Percentiles rank a stretch among this genome's conserved stretches.
phyloP scores from a whole-genome alignment of 2,797 vertebrate species.

The Nyctibius grandis region DNA sequence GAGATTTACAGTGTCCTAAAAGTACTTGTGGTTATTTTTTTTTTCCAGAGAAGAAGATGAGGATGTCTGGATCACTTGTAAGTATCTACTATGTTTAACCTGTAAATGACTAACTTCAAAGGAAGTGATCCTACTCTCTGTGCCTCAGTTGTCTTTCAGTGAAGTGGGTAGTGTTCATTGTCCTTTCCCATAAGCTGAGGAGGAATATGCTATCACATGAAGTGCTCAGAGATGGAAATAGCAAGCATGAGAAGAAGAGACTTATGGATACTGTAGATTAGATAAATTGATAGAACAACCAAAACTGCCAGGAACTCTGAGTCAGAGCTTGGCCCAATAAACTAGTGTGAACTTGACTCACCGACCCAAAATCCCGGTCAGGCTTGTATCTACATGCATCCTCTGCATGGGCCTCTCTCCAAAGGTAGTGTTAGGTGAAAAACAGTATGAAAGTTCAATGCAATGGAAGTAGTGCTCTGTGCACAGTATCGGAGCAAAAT shows the following conservation, averaged over 20 bases:
- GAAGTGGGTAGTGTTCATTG: neutral
- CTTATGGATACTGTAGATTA: neutral
- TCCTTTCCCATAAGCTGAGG: neutral
- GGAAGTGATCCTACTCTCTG: neutral
- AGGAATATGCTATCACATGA: neutral
- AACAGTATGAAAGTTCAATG: neutral
- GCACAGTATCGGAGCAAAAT: neutral
- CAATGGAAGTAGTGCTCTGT: neutral
- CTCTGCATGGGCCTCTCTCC: neutral
- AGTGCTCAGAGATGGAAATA: neutral
- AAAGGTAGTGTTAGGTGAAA: neutral
- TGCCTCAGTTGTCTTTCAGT: neutral
- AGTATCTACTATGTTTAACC: neutral
- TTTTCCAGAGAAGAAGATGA: neutral
- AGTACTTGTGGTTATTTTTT: neutral
- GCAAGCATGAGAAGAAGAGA: neutral
- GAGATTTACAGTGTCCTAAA: neutral
- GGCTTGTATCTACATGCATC: neutral
- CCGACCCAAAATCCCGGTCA: neutral
- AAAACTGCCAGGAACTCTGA: neutral
- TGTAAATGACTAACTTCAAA: neutral
- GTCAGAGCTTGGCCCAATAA: neutral
- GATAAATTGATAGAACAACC: neutral
- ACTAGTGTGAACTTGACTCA: neutral
- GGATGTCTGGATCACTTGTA: rapidly evolving